These are phyloP conservation scores for Lydus trimaculatus DNA, from an alignment of 2,888 invertebrate species.

Conservation along the genomic window DNA sequence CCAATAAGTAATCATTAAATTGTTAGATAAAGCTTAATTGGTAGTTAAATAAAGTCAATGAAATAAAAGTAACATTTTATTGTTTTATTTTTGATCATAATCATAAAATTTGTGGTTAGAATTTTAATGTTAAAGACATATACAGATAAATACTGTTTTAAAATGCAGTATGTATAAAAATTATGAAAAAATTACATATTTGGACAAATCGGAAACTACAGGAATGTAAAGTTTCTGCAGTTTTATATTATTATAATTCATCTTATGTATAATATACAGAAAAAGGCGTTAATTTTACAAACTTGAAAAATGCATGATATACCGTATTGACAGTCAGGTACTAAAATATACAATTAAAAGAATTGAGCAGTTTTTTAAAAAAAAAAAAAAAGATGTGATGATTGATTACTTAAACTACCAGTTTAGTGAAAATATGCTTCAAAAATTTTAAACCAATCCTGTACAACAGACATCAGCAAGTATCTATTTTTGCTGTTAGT, in stretches of 20 bases:
- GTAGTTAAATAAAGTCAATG: neutral
- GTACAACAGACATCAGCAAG: too few species aligned
- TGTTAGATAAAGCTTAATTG: neutral
- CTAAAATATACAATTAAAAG: constrained; percentile 17
- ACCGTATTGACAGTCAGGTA: constrained; percentile 32
- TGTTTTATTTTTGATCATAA: constrained; percentile 3
- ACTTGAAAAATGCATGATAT: constrained; percentile 26
- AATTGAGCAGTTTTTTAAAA: neutral
- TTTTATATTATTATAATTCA: constrained; percentile 8
- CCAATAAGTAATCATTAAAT: neutral
- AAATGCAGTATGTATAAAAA: constrained; percentile 35
- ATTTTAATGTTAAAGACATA: constrained; percentile 13
- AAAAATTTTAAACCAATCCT: too few species aligned
- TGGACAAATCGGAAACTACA: constrained; percentile 24
- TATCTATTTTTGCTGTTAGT: too few species aligned
- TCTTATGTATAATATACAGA: constrained; percentile 12
- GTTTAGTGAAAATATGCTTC: too few species aligned
- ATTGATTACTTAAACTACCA: neutral
- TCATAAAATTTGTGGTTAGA: constrained; percentile 3
- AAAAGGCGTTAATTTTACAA: constrained; percentile 15
- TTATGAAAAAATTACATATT: constrained; percentile 19
- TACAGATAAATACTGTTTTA: constrained; percentile 33
- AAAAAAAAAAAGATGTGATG: constrained; percentile 1
- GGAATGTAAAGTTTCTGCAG: constrained; percentile 27
- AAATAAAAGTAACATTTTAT: neutral